Percentiles rank a stretch among this genome's conserved stretches.
Evolutionary conservation across 2,888 invertebrate species (phyloP).

Genomic region (Microctonus brassicae): DNA sequence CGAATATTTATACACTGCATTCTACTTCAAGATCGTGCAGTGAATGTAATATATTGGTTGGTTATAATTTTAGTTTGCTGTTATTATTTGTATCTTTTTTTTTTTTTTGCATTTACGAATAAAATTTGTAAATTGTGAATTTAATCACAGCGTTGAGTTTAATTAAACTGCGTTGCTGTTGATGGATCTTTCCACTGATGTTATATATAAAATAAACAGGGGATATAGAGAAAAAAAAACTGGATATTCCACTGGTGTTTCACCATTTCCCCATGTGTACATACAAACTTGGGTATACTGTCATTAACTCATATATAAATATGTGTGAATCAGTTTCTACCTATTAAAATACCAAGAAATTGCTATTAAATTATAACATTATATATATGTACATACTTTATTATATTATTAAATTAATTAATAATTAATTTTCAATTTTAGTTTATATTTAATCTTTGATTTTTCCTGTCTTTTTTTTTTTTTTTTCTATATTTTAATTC

Average conservation of each 20-base stretch:
- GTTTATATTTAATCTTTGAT: conserved; percentile 29
- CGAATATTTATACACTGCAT: background rate
- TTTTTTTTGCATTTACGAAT: background rate
- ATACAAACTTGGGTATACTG: conserved; percentile 1
- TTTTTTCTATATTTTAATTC: background rate
- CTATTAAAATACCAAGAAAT: conserved; percentile 1
- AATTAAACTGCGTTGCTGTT: background rate
- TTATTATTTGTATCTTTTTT: background rate
- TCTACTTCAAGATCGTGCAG: background rate
- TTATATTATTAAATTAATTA: too few species aligned
- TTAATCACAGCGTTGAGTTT: background rate
- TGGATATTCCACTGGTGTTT: conserved; percentile 5
- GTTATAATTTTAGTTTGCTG: too few species aligned
- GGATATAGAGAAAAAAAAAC: background rate
- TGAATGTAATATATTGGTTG: background rate
- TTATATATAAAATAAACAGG: background rate
- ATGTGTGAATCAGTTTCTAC: conserved; percentile 1
- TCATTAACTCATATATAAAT: background rate
- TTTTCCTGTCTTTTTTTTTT: background rate
- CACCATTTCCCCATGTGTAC: background rate
- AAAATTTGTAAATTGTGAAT: background rate
- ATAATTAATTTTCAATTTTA: conserved; percentile 16
- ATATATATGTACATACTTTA: too few species aligned
- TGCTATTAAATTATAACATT: background rate
- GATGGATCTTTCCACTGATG: background rate